phyloP scores from a whole-genome alignment of 2,888 invertebrate species.

The Neuroscelio doddi region DNA sequence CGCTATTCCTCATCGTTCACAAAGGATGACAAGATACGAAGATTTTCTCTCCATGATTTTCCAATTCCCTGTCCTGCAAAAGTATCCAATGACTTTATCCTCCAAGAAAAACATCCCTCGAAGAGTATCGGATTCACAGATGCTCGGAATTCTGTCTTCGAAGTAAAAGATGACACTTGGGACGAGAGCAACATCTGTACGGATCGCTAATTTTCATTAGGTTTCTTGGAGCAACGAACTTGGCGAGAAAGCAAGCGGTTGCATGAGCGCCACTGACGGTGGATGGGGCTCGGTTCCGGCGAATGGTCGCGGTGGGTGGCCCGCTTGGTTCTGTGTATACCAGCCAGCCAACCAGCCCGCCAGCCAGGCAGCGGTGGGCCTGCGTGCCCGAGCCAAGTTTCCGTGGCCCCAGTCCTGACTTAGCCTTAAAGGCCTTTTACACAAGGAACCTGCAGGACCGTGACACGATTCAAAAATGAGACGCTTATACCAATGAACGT shows the following conservation, averaged over 20 bases:
- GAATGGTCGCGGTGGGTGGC: constrained; percentile 72
- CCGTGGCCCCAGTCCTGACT: constrained; percentile 41
- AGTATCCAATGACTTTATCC: neutral
- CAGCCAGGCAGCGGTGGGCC: constrained; percentile 76
- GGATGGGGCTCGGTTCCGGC: constrained; percentile 71
- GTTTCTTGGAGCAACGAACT: constrained; percentile 32
- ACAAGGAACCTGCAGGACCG: constrained; percentile 50
- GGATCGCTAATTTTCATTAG: constrained; percentile 20
- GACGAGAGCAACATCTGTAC: neutral
- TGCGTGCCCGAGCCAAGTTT: constrained; percentile 56
- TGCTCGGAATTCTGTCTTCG: no score
- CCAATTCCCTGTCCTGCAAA: no score
- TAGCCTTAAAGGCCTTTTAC: constrained; percentile 42
- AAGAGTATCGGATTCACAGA: no score
- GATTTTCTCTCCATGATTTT: neutral
- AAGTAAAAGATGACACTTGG: no score
- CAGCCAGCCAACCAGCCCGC: constrained; percentile 75
- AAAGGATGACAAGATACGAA: neutral
- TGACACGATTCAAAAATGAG: constrained; percentile 50
- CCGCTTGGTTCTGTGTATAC: constrained; percentile 73
- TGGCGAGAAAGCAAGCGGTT: constrained; percentile 27
- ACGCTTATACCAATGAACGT: constrained; percentile 28
- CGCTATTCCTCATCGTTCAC: neutral
- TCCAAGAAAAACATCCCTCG: neutral
- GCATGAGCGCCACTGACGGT: constrained; percentile 66